Base-by-base conservation (phyloP, 2,797 vertebrate species). In the Ara ararauna region DNA sequence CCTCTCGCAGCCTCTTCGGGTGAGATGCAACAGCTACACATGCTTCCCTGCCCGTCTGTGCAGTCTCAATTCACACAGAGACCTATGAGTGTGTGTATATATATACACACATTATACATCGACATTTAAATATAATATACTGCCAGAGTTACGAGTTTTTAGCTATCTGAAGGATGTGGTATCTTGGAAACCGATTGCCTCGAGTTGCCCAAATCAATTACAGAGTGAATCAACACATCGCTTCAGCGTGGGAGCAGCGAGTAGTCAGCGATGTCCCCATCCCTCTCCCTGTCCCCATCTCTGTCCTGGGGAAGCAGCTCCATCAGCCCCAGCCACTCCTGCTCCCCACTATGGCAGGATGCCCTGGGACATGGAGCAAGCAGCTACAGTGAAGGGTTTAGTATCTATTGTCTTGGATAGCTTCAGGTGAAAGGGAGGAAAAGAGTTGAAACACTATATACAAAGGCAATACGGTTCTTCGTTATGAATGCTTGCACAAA, bases 131-230 rank as follows among this genome's bases (percentile, higher is more conserved):
- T 88, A 94, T 91, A 90, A 97, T 83, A 47, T 45, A 36, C 61
- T 87, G 90, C 77, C 85, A 94, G 78, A 64, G 77, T 86, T 90
- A 87, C 0, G 44, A 85, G 61, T 73, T 96, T 94, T 90, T 50
- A 94, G 94, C 89, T 93, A 96, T 96, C 94, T 93, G 93, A 95
- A 78, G 96, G 96, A 97, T 97, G 94, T 93, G 94, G 96, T 89
- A 96, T 86, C 96, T 97, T 97, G 97, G 95, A 97, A 97, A 97
- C 96, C 84, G 71, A 90, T 94, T 97, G 96, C 89, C 96, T 97
- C 65, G n/a, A 97, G 93, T 93, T 95, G 94, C 94, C 97, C 96
- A 96, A 97, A 96, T 96, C 95, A 93, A 94, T 96, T 86, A 91
- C 94, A 73, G 84, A 97, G 89, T 92, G 96, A 97, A 96, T 97